A percentile compares a stretch with the other conserved stretches of the same genome.
phyloP scores from a whole-genome alignment of 2,113 vertebrate species.

The Corydoras maculifer region DNA sequence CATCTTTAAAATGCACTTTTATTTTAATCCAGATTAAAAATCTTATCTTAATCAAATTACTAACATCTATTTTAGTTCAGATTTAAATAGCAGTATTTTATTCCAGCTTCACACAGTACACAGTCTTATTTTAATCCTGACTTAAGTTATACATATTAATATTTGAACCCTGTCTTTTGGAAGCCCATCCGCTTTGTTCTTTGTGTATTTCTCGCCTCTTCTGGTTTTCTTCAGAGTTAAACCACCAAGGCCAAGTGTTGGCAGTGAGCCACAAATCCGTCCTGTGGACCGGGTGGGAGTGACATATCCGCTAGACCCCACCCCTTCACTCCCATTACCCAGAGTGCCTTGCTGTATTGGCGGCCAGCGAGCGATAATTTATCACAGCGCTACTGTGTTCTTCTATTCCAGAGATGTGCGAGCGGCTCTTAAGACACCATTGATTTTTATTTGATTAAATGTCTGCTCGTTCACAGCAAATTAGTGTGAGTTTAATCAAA shows the following conservation, averaged over 20 bases:
- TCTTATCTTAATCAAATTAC: too few relatives aligned
- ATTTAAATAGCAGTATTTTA: too few relatives aligned
- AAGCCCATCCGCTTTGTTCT: too few relatives aligned
- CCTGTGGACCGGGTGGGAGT: slow-evolving; percentile 45
- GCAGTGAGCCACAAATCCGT: slow-evolving; percentile 53
- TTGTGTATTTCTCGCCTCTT: too few relatives aligned
- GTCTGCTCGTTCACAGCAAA: slow-evolving; percentile 73
- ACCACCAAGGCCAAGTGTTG: slow-evolving; percentile 50
- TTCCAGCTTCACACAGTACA: too few relatives aligned
- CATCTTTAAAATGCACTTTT: too few relatives aligned
- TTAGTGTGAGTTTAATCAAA: slow-evolving; percentile 77
- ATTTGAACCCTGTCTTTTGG: too few relatives aligned
- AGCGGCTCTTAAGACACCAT: slow-evolving; percentile 67
- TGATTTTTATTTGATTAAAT: slow-evolving; percentile 78
- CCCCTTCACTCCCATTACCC: slow-evolving; percentile 47
- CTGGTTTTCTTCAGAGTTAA: slow-evolving; percentile 37
- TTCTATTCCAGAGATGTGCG: slow-evolving; percentile 60
- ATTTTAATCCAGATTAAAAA: too few relatives aligned
- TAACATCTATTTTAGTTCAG: too few relatives aligned
- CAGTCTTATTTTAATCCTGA: too few relatives aligned
- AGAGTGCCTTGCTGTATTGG: slow-evolving; percentile 57
- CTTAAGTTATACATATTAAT: too few relatives aligned
- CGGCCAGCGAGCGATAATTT: slow-evolving; percentile 60
- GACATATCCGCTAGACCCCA: slow-evolving; percentile 50
- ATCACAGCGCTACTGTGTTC: slow-evolving; percentile 62